Conservation (phyloP, 1,140 invertebrate species). For the Papilio glaucus region DNA sequence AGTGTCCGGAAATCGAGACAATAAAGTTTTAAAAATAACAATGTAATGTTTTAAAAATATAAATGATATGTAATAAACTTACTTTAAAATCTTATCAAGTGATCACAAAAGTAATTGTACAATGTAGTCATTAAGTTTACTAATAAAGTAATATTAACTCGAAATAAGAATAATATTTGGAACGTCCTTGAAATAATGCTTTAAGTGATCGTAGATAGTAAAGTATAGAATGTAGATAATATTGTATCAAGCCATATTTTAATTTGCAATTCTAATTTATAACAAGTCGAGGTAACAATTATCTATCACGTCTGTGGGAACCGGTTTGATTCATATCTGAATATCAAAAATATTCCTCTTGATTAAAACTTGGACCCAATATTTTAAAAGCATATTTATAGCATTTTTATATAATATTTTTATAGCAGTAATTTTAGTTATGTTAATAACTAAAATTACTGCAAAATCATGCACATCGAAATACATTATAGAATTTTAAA, state of each 20-base stretch:
- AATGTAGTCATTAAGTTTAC: not conserved
- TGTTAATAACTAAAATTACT: too few relatives aligned
- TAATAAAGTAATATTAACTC: not conserved
- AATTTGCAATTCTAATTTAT: slow-evolving; percentile 15
- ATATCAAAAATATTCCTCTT: not conserved
- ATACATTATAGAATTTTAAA: too few relatives aligned
- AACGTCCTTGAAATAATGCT: slow-evolving; percentile 14
- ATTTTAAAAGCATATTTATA: too few relatives aligned
- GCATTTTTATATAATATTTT: too few relatives aligned
- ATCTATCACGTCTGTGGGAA: not conserved
- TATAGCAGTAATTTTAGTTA: too few relatives aligned
- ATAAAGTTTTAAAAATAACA: too few relatives aligned
- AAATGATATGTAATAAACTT: too few relatives aligned
- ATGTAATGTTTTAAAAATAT: too few relatives aligned
- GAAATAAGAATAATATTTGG: not conserved
- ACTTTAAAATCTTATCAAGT: too few relatives aligned
- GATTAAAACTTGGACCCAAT: not conserved
- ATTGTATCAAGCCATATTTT: not conserved
- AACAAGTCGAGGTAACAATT: not conserved
- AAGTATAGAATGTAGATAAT: not conserved
- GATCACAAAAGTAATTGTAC: not conserved
- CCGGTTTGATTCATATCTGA: not conserved
- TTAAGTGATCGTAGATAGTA: not conserved
- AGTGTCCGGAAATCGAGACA: too few relatives aligned
- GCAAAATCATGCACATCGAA: too few relatives aligned